These are phyloP conservation scores for Microcebus jonahi DNA, from an alignment of 2,113 vertebrate species.

Conservation along the genomic window DNA sequence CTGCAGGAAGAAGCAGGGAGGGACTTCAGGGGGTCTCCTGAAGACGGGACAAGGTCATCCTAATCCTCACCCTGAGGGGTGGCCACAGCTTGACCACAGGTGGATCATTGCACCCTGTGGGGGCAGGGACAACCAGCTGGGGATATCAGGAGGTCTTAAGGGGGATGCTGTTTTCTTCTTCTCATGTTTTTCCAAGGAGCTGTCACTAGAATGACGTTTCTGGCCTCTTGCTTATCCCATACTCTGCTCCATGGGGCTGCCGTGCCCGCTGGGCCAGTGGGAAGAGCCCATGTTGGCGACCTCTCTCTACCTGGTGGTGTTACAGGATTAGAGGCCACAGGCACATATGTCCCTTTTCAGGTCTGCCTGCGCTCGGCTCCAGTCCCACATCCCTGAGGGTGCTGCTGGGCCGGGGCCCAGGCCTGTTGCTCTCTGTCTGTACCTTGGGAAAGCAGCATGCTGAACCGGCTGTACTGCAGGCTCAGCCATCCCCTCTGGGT, in stretches of 20 bases:
- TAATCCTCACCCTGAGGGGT: not conserved
- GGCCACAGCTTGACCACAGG: not conserved
- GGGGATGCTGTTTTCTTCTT: not conserved
- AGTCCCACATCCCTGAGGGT: rapidly evolving
- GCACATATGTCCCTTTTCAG: not conserved
- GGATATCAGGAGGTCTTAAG: not conserved
- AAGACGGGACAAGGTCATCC: not conserved
- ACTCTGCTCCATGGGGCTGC: too few species aligned
- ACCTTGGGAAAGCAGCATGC: not conserved
- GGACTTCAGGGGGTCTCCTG: not conserved
- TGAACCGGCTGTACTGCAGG: not conserved
- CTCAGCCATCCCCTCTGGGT: not conserved
- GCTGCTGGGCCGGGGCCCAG: not conserved
- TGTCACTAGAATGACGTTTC: not conserved
- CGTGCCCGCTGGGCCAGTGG: not conserved
- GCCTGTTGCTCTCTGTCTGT: too few species aligned
- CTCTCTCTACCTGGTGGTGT: rapidly evolving
- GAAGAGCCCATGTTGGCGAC: too few species aligned
- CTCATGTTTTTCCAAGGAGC: not conserved
- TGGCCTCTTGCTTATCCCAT: not conserved
- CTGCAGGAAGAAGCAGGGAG: not conserved
- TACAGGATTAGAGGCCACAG: not conserved
- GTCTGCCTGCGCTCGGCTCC: not conserved
- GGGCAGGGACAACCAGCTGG: not conserved
- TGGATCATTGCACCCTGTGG: not conserved